Evolutionary conservation across 2,888 invertebrate genomes (phyloP).

Genomic region (Cyclophora punctaria): DNA sequence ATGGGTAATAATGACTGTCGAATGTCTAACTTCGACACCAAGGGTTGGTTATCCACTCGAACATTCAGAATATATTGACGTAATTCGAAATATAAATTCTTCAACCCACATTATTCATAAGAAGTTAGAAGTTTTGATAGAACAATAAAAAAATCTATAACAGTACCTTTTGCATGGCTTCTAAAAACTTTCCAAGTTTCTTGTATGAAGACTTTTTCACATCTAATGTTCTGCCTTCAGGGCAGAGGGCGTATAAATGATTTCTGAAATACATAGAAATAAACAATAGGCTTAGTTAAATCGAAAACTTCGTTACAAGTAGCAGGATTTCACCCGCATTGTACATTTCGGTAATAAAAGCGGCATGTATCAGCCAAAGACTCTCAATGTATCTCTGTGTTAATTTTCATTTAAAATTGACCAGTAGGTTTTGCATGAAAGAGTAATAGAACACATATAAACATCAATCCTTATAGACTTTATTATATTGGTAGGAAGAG

Average conservation of each 20-base stretch:
- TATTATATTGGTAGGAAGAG: neutral
- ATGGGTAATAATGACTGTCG: no score
- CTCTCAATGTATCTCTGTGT: no score
- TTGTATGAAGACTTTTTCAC: slow-evolving; percentile 92
- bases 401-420: no score
- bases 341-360: neutral
- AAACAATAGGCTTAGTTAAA: no score
- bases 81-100: neutral
- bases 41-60: no score
- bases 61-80: neutral
- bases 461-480: no score
- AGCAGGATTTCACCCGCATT: neutral
- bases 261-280: slow-evolving; percentile 52
- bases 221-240: slow-evolving; percentile 81
- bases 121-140: slow-evolving; percentile 13
- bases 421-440: no score
- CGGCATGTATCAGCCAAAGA: neutral
- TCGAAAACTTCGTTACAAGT: no score
- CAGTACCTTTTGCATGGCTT: slow-evolving; percentile 80
- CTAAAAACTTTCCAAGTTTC: slow-evolving; percentile 90
- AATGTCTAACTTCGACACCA: no score
- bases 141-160: no score
- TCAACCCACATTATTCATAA: no score
- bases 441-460: no score
- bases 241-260: slow-evolving; percentile 80